Percentiles rank a stretch among this genome's conserved stretches.
Conservation (phyloP, 2,113 vertebrate genomes). For the Lampris incognitus region DNA sequence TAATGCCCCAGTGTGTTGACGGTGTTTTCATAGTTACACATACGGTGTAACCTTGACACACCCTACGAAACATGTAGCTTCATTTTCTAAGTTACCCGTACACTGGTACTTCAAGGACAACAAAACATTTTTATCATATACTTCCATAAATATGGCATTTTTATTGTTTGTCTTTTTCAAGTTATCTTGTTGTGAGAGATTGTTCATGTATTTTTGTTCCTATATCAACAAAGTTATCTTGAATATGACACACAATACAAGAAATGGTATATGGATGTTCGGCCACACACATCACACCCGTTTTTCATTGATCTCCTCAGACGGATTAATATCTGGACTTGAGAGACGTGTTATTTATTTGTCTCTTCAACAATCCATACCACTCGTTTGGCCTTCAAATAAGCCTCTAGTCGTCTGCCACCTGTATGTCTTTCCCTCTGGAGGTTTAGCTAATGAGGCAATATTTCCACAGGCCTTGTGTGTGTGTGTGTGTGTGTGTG, state of each 20-base stretch:
- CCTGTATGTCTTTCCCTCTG: conserved; percentile 1
- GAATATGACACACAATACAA: too few relatives aligned
- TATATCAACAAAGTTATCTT: too few relatives aligned
- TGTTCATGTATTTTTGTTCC: too few relatives aligned
- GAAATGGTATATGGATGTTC: too few relatives aligned
- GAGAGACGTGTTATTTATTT: neutral
- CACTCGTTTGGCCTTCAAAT: neutral
- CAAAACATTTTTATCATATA: too few relatives aligned
- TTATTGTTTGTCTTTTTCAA: too few relatives aligned
- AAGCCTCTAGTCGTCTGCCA: neutral
- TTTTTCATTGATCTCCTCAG: conserved; percentile 1
- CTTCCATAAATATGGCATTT: too few relatives aligned
- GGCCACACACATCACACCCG: neutral
- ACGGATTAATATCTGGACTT: conserved; percentile 4
- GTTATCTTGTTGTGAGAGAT: too few relatives aligned
- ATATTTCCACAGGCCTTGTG: conserved; percentile 16
- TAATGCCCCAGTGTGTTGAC: neutral
- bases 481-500: neutral
- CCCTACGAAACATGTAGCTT: neutral
- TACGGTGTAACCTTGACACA: neutral
- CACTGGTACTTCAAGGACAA: too few relatives aligned
- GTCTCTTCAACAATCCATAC: neutral
- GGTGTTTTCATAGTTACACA: neutral
- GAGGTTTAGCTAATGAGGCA: conserved; percentile 34
- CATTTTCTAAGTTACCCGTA: neutral